Conservation (phyloP, 2,797 vertebrate genomes). For the Gallirallus australis region DNA sequence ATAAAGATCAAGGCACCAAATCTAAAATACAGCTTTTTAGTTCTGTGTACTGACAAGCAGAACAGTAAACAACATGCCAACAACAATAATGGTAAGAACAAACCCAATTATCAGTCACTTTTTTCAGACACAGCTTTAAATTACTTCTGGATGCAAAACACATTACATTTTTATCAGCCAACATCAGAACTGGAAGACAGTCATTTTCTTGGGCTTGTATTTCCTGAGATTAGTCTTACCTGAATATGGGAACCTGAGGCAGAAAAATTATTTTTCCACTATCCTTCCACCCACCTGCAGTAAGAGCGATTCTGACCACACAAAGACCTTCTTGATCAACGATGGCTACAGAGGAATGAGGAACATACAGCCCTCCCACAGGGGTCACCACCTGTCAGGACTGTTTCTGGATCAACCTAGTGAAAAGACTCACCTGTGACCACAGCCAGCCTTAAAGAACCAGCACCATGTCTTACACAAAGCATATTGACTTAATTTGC, state of each 20-base stretch:
- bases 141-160: background rate
- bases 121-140: background rate
- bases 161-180: background rate
- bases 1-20: background rate
- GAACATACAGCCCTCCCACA: background rate
- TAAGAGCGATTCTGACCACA: background rate
- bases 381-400: background rate
- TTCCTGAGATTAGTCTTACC: background rate
- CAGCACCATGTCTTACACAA: background rate
- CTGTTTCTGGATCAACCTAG: background rate
- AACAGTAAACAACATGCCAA: background rate
- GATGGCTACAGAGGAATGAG: background rate
- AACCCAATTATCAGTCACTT: background rate
- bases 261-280: background rate
- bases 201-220: background rate
- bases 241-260: background rate
- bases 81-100: background rate
- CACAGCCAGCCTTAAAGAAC: background rate
- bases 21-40: background rate
- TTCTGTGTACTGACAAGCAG: background rate
- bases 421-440: background rate
- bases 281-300: background rate
- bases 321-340: background rate
- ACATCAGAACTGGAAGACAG: background rate
- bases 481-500: background rate